Base-by-base conservation (phyloP, 2,888 invertebrate species). In the Omphaloscelis lunosa region DNA sequence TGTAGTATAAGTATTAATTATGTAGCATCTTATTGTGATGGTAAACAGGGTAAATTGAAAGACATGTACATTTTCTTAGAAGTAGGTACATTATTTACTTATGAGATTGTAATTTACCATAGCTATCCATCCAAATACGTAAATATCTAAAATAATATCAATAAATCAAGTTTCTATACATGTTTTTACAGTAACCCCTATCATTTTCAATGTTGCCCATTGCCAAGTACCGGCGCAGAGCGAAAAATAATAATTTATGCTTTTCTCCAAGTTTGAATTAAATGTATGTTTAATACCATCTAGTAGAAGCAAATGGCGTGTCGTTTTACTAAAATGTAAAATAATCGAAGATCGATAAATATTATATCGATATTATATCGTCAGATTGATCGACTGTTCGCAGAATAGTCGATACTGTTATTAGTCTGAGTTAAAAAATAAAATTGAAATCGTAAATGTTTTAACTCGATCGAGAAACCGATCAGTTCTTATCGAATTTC, bases 111-210 rank as follows among this genome's bases (percentile, higher is more conserved):
- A 34, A 53, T 53, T 48, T 53, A 69, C 67, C 48, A 72, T 66
- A 68, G 53, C 58, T 41, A 63, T 68, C 74, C 62, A 72, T 77
- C 87, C 83, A 88, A 83, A 82, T 72, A 79, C 75, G 75, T 79
- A 82, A 82, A 84, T 77, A 85, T 79, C 89, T 81, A 77, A 79
- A 69, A 74, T 85, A 87, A 87, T 86, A 84, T 86, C 86, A 79
- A 68, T 80, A 83, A 75, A 82, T 80, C 73, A 83, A 83, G 75
- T 84, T 81, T 88, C 81, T 89, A 79, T 89, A 89, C 85, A 89
- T 81, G 76, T 89, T 86, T 88, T 84, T 89, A 89, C 83, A 89
- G 62, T 75, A 78, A 86, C 73, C 86, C 80, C 78, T 79, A 82
- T 75, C 51, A 63, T 79, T 79, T 63, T 74, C 39, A 79, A 75